These are phyloP conservation scores for Amblyraja radiata DNA, from an alignment of 2,797 vertebrate species.

Conservation along the genomic window DNA sequence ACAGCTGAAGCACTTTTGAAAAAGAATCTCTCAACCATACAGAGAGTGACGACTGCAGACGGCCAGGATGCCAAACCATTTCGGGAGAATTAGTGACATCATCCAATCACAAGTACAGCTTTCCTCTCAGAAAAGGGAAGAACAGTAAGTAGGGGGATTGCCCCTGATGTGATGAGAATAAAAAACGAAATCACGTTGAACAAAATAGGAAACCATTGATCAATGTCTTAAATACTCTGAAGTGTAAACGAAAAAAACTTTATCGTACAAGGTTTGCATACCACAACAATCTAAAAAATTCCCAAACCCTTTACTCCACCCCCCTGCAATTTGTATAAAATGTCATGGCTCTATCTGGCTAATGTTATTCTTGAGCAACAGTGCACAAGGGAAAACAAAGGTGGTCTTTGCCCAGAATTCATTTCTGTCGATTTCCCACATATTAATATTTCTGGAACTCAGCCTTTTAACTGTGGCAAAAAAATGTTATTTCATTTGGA, in stretches of 20 bases:
- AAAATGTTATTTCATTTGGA: not conserved
- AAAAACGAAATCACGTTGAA: not conserved
- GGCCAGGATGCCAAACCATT: conserved; percentile 28
- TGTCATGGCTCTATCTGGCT: conserved; percentile 23
- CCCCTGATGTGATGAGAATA: not conserved
- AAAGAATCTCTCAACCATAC: not conserved
- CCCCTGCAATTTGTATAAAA: conserved; percentile 31
- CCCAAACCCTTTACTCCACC: conserved; percentile 15
- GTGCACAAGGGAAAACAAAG: conserved; percentile 31
- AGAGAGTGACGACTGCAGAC: conserved; percentile 16
- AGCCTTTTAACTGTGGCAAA: not conserved
- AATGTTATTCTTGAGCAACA: conserved; percentile 30
- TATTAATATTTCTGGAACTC: conserved; percentile 5
- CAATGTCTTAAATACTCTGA: not conserved
- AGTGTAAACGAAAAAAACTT: conserved; percentile 3
- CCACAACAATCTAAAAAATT: conserved; percentile 21
- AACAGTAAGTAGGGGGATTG: conserved; percentile 3
- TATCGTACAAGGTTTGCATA: not conserved
- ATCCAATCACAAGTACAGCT: conserved; percentile 12
- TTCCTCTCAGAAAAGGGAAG: conserved; percentile 29
- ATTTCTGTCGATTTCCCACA: conserved; percentile 31
- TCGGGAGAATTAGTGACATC: conserved; percentile 32
- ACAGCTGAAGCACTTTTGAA: conserved; percentile 30
- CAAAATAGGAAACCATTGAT: conserved; percentile 12
- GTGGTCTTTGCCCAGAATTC: conserved; percentile 37